Base-by-base conservation (phyloP, 2,797 vertebrate species). In the Eremophila alpestris region DNA sequence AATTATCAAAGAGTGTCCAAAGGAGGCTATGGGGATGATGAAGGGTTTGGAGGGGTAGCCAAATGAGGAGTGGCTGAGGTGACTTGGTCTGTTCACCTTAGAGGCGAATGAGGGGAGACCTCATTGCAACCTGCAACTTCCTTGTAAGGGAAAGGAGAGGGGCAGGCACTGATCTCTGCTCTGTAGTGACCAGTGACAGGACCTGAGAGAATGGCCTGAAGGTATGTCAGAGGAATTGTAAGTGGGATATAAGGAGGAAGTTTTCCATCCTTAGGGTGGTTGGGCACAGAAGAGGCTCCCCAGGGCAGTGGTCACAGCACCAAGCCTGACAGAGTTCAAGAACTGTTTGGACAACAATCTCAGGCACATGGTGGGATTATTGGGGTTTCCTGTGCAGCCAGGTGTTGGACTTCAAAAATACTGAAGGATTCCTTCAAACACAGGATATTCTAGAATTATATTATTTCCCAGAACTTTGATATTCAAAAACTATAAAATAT, bases 351-450 rank as follows among this genome's bases (percentile, higher is more conserved):
- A 59, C 24, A 67, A 16, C 4, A 4, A 24, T 45, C n/a, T 52
- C 11, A 46, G 17, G 34, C n/a, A 40, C 0, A 0, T 5, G 7
- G 8, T 67, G 15, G 3, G 5, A 59, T 41, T 40, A 12, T 40
- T 52, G 15, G 5, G 16, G 3, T 46, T 20, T 18, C 10, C 40
- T 46, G 24, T 30, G 10, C 10, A 41, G 26, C 17, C 15, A 74
- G 17, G 21, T 36, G 45, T 17, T 65, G 32, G 21, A 65, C 11
- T 49, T 67, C 5, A 30, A 5, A 54, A 30, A 54, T 60, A 11
- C 26, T 24, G 9, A 54, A 17, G 13, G 6, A 34, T 68, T 26
- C 12, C 18, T 75, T 54, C 22, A 12, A 36, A 8, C 6, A 14
- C 18, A 49, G 11, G 5, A 62, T 36, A 62, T 55, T 48, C 32